Base-by-base conservation (phyloP, 2,888 invertebrate genomes). In the Linhomoeus sp. region DNA sequence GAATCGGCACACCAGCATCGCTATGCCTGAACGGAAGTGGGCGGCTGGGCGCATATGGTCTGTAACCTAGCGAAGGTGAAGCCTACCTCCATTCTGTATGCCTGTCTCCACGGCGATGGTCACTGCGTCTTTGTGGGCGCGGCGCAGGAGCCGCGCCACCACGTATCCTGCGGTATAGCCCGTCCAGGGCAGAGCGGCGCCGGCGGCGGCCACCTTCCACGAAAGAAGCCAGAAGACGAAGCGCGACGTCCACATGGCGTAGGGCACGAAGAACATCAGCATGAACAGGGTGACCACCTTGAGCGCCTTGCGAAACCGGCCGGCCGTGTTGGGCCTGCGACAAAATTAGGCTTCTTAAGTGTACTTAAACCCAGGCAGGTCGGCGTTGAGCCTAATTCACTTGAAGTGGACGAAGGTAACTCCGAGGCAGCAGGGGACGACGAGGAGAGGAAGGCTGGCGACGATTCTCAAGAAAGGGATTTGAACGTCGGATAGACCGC, bases 401-500 rank as follows among this genome's bases (percentile, higher is more conserved):
- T n/a, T n/a, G 19, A 40, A 12, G 23, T 40, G 24, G 23, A 15
- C 23, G 7, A 40, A 25, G 19, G 23, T 5, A 19, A 25, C 5
- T 7, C 41, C 41, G 19, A 26, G 9, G 15, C 15, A n/a, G 41
- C 23, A 20, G n/a, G 41, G 41, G 3, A 41, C n/a, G 41, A 41
- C 25, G 17, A 41, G 41, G 2, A 17, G 5, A 15, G 17, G 9
- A 14, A 41, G 25, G 17, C 20, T 9, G 15, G 15, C 5, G 26
- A n/a, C 41, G 17, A 41, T 26, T 3, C 22, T 7, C 41, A 2
- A 5, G 41, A 41, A 41, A 45, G 68, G 70, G 38, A 87, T 72
- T 45, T 77, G 70, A 0, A 77, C 80, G 44, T 77, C 73, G 2
- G 74, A 69, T 7, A 53, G 50, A 66, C 12, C 29, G 29, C 12